Evolutionary conservation across 2,888 invertebrate species (phyloP).

Genomic region (Pachliopta kotzebuea): DNA sequence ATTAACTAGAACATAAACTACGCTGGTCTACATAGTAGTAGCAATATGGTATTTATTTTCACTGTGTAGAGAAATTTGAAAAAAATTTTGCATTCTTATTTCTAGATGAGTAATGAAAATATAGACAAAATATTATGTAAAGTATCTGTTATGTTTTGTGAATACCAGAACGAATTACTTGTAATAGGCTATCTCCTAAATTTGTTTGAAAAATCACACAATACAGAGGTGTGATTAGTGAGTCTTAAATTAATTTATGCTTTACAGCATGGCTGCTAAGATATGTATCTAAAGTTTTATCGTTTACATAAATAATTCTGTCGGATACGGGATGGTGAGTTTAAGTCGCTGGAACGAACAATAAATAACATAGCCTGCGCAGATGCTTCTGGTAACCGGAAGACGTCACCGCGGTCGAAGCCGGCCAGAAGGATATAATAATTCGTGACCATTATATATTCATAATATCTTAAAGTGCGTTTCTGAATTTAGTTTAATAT

Average conservation of each 20-base stretch:
- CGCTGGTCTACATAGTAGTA: neutral
- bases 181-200: neutral
- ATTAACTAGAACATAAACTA: neutral
- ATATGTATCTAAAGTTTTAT: slow-evolving; percentile 6
- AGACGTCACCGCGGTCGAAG: slow-evolving; percentile 18
- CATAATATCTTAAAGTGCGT: slow-evolving; percentile 16
- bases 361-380: slow-evolving; percentile 21
- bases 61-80: neutral
- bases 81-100: neutral
- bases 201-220: neutral
- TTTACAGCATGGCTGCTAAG: too few species aligned
- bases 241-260: neutral
- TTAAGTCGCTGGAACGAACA: slow-evolving; percentile 11
- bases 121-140: neutral
- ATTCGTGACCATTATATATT: slow-evolving; percentile 20
- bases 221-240: neutral
- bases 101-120: neutral
- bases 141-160: neutral
- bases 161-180: neutral
- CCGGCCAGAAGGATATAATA: slow-evolving; percentile 26
- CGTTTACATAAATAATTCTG: slow-evolving; percentile 18
- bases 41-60: neutral
- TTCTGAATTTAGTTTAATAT: slow-evolving; percentile 22
- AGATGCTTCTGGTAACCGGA: slow-evolving; percentile 18
- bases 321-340: neutral